These are phyloP conservation scores for Protobothrops mucrosquamatus DNA, from an alignment of 2,113 vertebrate genomes.

Conservation along the genomic window DNA sequence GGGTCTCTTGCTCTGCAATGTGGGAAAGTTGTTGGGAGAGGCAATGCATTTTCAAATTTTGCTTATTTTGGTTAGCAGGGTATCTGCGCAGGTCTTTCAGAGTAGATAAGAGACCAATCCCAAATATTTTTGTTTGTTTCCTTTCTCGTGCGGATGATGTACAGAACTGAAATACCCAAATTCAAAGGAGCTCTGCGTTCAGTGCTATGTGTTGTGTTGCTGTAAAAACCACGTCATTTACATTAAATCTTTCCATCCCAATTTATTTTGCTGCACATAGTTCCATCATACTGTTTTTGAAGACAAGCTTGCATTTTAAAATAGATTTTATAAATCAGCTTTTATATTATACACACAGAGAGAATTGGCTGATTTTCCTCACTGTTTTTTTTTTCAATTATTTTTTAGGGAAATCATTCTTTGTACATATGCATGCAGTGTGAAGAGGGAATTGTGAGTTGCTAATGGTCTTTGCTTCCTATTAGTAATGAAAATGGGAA, in stretches of 20 bases:
- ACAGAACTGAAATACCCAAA: constrained; percentile 35
- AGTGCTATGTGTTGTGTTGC: constrained; percentile 43
- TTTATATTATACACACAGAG: constrained; percentile 24
- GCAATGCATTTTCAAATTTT: not conserved
- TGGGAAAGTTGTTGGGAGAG: not conserved
- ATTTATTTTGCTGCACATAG: constrained; percentile 41
- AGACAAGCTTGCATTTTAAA: constrained; percentile 45
- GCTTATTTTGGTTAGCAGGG: not conserved
- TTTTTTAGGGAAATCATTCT: constrained; percentile 51
- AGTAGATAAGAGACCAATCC: constrained; percentile 30
- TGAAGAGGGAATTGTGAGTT: constrained; percentile 58
- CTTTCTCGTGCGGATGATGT: constrained; percentile 38
- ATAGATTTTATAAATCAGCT: constrained; percentile 38
- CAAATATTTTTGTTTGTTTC: constrained; percentile 47
- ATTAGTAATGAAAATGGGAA: constrained; percentile 59
- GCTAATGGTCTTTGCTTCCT: constrained; percentile 70
- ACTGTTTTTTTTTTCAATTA: constrained; percentile 40
- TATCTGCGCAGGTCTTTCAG: not conserved
- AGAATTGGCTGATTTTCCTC: not conserved
- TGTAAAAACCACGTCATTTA: constrained; percentile 52
- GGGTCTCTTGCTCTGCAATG: not conserved
- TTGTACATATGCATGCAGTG: constrained; percentile 64
- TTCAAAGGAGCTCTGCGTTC: constrained; percentile 43
- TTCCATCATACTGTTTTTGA: constrained; percentile 40
- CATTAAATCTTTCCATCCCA: constrained; percentile 49